These are phyloP conservation scores for Verasper variegatus DNA, from an alignment of 2,113 vertebrate species.

Conservation along the genomic window DNA sequence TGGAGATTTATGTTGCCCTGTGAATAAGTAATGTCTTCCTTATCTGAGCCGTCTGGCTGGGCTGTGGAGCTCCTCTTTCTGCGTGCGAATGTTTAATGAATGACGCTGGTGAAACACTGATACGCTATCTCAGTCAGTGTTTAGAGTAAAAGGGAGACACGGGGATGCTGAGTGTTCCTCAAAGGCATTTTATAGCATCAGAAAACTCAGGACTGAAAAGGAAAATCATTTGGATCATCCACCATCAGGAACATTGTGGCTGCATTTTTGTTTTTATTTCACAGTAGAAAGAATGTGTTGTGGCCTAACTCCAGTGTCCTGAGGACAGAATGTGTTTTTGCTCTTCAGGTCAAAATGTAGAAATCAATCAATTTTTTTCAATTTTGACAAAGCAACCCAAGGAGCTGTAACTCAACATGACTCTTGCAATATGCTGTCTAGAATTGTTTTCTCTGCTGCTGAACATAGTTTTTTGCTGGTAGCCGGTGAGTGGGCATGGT, in stretches of 20 bases:
- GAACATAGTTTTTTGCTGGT: not conserved
- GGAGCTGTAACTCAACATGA: not conserved
- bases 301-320: not conserved
- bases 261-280: constrained; percentile 5
- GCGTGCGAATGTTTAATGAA: constrained; percentile 45
- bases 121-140: constrained; percentile 31
- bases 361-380: not conserved
- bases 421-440: not conserved
- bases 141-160: constrained; percentile 1
- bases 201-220: not conserved
- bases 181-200: constrained; percentile 13
- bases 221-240: not conserved
- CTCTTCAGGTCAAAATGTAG: not conserved
- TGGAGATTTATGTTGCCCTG: constrained; percentile 44
- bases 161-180: constrained; percentile 6
- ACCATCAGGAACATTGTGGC: not conserved
- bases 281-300: not conserved
- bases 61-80: constrained; percentile 1
- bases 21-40: constrained; percentile 58
- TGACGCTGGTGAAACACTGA: constrained; percentile 57
- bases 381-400: not conserved
- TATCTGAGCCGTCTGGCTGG: constrained; percentile 36
- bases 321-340: not conserved
- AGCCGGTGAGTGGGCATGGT: not conserved
- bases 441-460: not conserved